Evolutionary conservation across 2,888 invertebrate genomes (phyloP).

Genomic region (Drosophila neutralis): DNA sequence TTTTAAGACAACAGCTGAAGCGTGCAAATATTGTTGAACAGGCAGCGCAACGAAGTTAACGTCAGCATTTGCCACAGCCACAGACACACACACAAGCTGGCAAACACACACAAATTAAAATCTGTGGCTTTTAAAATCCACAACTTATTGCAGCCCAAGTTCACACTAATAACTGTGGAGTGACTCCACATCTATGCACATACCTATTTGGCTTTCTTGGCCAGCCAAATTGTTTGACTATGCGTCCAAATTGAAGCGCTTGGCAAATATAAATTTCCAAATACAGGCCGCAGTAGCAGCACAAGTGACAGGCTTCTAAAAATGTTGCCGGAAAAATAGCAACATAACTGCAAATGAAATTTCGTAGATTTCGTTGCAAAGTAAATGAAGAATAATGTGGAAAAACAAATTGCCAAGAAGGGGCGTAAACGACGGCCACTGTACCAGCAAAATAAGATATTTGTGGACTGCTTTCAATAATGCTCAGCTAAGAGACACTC

Average conservation of each 20-base stretch:
- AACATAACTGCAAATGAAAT: slow-evolving; percentile 80
- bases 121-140: slow-evolving; percentile 52
- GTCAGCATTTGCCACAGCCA: slow-evolving; percentile 44
- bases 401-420: slow-evolving; percentile 70
- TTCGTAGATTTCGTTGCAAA: slow-evolving; percentile 76
- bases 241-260: slow-evolving; percentile 72
- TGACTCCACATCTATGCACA: slow-evolving; percentile 34
- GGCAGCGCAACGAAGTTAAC: slow-evolving; percentile 21
- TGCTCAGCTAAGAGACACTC: not conserved
- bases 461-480: not conserved
- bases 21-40: slow-evolving; percentile 57
- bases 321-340: slow-evolving; percentile 63
- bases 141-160: slow-evolving; percentile 34
- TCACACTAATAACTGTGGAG: slow-evolving; percentile 55
- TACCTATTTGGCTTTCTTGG: slow-evolving; percentile 55
- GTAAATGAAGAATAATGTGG: slow-evolving; percentile 78
- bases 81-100: not conserved
- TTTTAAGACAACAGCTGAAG: slow-evolving; percentile 56
- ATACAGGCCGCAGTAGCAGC: slow-evolving; percentile 1
- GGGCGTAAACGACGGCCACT: slow-evolving; percentile 27
- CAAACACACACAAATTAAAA: slow-evolving; percentile 20
- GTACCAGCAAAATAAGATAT: slow-evolving; percentile 23
- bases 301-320: slow-evolving; percentile 32
- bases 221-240: slow-evolving; percentile 69
- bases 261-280: slow-evolving; percentile 72